phyloP scores from a whole-genome alignment of 2,888 invertebrate species.

The Stenodema calcarata region DNA sequence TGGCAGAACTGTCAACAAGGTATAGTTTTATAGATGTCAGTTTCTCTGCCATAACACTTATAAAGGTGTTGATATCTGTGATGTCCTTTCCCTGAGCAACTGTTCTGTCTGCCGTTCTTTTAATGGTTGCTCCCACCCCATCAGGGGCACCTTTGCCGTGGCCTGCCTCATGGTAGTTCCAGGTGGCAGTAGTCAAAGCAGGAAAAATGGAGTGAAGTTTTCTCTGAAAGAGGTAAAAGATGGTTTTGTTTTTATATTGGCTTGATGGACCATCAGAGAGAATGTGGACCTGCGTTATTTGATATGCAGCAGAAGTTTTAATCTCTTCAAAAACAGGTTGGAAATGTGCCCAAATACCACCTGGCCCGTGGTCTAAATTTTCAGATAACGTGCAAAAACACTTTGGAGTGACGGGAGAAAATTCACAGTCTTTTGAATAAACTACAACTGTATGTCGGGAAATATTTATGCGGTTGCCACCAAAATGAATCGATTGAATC shows the following conservation, averaged over 20 bases:
- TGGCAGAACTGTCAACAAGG: constrained; percentile 15
- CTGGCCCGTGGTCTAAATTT: constrained; percentile 59
- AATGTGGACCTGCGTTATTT: constrained; percentile 57
- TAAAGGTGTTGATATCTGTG: constrained; percentile 26
- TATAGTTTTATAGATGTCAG: background rate
- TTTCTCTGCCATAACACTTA: background rate
- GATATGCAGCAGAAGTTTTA: constrained; percentile 49
- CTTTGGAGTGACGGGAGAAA: background rate
- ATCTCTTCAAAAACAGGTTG: constrained; percentile 57
- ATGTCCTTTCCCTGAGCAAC: constrained; percentile 52
- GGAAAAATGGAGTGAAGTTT: constrained; percentile 53
- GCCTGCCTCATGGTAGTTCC: constrained; percentile 59
- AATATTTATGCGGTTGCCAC: constrained; percentile 60
- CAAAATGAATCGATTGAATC: constrained; percentile 61
- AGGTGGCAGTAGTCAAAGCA: constrained; percentile 54
- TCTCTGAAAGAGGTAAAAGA: constrained; percentile 60
- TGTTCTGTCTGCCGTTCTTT: constrained; percentile 57
- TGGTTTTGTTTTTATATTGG: constrained; percentile 60
- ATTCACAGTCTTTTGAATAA: constrained; percentile 53
- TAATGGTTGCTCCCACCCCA: constrained; percentile 59
- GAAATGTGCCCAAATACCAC: constrained; percentile 61
- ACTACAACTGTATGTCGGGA: constrained; percentile 61
- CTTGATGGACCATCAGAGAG: constrained; percentile 61
- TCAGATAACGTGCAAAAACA: constrained; percentile 57
- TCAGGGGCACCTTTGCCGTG: constrained; percentile 60